Evolutionary conservation across 2,888 invertebrate species (phyloP).

Genomic region (Hymenopus coronatus): DNA sequence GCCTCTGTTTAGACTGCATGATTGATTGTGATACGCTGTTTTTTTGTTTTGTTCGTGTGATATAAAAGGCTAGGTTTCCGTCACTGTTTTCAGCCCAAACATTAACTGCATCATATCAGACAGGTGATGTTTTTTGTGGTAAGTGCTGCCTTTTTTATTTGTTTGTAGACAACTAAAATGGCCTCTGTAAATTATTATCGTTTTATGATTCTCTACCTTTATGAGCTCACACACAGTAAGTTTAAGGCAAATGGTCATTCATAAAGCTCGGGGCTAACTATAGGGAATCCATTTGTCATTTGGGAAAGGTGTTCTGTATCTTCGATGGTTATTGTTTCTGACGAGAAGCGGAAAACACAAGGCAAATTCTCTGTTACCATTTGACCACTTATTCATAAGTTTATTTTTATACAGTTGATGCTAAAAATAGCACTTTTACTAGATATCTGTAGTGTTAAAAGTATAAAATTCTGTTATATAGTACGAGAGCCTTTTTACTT

Average conservation of each 20-base stretch:
- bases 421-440: too few relatives aligned
- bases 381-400: too few relatives aligned
- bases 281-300: neutral
- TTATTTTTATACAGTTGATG: too few relatives aligned
- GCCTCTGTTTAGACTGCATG: neutral
- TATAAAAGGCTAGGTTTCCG: neutral
- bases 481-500: too few relatives aligned
- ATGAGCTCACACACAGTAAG: neutral
- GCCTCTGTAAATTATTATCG: neutral
- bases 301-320: neutral
- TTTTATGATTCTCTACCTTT: neutral
- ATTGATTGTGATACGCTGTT: slow-evolving; percentile 19
- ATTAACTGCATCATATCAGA: neutral
- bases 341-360: neutral
- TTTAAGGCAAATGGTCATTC: neutral
- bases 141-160: neutral
- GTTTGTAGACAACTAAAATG: neutral
- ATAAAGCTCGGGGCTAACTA: neutral
- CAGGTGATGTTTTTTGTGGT: neutral
- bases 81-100: neutral
- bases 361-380: too few relatives aligned
- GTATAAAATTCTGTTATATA: too few relatives aligned
- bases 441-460: too few relatives aligned
- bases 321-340: neutral
- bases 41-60: too few relatives aligned